A percentile compares a stretch with the other conserved stretches of the same genome.
Conservation (phyloP, 2,113 vertebrate genomes). For the Athene noctua region DNA sequence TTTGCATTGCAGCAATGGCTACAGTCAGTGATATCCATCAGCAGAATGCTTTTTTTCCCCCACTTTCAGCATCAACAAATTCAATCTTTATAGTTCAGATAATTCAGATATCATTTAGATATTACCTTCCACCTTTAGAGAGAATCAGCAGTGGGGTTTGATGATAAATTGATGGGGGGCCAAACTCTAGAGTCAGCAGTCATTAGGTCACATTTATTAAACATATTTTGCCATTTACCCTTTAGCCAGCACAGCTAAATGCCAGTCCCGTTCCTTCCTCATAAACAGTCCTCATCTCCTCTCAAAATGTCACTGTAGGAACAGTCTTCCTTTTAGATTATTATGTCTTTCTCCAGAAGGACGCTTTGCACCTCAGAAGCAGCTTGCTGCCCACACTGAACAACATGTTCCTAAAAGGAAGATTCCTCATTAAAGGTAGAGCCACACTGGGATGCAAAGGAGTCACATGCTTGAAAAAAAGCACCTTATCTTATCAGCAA, state of each 20-base stretch:
- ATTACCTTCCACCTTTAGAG: neutral
- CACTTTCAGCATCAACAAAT: neutral
- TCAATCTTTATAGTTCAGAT: neutral
- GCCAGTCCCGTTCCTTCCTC: neutral
- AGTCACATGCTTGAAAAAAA: neutral
- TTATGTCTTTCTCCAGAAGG: neutral
- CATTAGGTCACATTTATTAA: neutral
- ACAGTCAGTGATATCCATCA: neutral
- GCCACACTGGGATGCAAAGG: neutral
- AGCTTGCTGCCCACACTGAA: neutral
- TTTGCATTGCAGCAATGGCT: neutral
- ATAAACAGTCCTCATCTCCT: neutral
- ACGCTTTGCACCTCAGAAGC: neutral
- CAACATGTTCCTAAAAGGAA: neutral
- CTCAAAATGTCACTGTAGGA: neutral
- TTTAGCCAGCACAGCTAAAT: neutral
- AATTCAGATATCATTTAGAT: neutral
- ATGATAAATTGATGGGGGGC: neutral
- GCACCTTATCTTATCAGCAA: neutral
- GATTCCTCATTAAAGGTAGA: neutral
- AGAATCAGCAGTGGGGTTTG: neutral
- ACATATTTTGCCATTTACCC: neutral
- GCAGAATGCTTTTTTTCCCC: neutral
- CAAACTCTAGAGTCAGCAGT: neutral
- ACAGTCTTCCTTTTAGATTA: neutral